Evolutionary conservation across 2,113 vertebrate genomes (phyloP).

Genomic region (Indicator indicator): DNA sequence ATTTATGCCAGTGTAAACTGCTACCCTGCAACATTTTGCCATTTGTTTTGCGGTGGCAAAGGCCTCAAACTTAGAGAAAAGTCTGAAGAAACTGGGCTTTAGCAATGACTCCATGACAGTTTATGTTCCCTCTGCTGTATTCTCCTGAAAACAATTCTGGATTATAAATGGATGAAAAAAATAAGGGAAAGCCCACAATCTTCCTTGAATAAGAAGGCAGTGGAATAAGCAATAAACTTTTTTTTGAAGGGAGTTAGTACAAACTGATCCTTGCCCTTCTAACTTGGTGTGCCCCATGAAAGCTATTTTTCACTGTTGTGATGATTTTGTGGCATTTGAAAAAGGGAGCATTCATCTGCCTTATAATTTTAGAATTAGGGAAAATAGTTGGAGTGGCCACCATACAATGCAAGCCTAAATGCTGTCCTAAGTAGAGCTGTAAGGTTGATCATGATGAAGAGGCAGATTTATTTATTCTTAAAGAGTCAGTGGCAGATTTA

Average conservation of each 20-base stretch:
- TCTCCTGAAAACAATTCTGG: background rate
- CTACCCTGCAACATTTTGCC: background rate
- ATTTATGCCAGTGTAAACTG: background rate
- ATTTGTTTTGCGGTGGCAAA: background rate
- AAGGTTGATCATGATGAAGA: background rate
- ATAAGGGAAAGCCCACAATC: background rate
- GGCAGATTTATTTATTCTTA: background rate
- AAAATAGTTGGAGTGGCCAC: background rate
- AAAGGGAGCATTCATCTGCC: background rate
- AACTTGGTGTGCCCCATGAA: rapidly evolving
- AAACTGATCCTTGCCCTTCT: background rate
- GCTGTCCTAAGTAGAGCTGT: background rate
- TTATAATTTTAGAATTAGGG: background rate
- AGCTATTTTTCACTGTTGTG: background rate
- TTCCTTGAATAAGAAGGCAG: background rate
- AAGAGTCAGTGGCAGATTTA: background rate
- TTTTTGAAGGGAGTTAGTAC: background rate
- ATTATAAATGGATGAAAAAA: background rate
- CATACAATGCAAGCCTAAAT: background rate
- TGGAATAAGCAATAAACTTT: background rate
- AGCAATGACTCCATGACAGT: background rate
- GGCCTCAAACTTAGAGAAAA: background rate
- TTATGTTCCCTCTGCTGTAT: background rate
- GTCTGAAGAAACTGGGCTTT: background rate
- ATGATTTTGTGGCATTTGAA: background rate